Percentiles rank a stretch among this genome's conserved stretches.
Conservation (phyloP, 1,140 invertebrate species). For the Megathymus violae region DNA sequence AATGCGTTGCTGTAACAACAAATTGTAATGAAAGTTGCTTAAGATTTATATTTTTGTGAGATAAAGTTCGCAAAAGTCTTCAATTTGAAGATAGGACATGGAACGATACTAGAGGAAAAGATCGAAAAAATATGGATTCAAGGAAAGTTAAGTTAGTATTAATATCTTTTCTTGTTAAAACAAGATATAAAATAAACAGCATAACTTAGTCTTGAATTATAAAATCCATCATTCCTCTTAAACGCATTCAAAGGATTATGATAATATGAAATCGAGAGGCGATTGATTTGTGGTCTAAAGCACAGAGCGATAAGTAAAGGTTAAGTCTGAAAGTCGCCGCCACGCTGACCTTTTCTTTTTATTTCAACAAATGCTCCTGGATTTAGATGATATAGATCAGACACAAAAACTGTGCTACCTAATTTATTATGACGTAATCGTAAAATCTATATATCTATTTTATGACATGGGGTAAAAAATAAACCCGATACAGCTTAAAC, state of each 20-base stretch:
- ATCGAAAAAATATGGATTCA: too few relatives aligned
- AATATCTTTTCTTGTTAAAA: too few relatives aligned
- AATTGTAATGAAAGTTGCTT: not conserved
- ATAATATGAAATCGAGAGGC: conserved; percentile 39
- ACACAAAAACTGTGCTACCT: conserved; percentile 6
- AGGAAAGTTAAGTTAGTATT: too few relatives aligned
- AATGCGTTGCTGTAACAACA: not conserved
- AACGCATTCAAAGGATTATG: conserved; percentile 43
- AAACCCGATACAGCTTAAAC: too few relatives aligned
- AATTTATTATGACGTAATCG: conserved; percentile 1
- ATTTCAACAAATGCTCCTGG: conserved; percentile 49
- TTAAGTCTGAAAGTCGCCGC: conserved; percentile 46
- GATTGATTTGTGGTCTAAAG: conserved; percentile 34
- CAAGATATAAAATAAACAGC: too few relatives aligned
- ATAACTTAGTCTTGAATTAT: not conserved
- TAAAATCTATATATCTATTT: too few relatives aligned
- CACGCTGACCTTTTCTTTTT: conserved; percentile 45
- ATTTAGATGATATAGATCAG: conserved; percentile 26
- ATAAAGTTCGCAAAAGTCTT: too few relatives aligned
- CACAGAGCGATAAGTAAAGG: conserved; percentile 60
- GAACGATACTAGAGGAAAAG: too few relatives aligned
- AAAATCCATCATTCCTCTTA: not conserved
- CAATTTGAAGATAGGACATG: too few relatives aligned
- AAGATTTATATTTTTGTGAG: not conserved
- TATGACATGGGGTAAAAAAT: too few relatives aligned